Evolutionary conservation across 2,888 invertebrate species (phyloP).

Genomic region (Lycia hirtaria): DNA sequence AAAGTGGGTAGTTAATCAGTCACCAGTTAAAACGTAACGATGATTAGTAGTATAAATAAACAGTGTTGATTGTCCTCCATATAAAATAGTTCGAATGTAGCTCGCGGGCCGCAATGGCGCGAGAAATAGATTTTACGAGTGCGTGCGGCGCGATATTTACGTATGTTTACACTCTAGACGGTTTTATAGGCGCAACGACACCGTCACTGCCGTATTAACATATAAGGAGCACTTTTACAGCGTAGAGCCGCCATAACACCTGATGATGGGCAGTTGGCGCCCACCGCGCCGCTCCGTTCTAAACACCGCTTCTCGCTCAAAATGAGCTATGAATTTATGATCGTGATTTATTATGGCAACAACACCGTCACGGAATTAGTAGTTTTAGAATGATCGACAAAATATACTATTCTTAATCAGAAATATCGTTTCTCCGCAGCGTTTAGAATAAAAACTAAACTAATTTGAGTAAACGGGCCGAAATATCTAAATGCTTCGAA

Average conservation of each 20-base stretch:
- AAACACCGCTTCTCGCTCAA: neutral
- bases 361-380: neutral
- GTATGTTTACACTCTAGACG: conserved; percentile 81
- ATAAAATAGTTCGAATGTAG: conserved; percentile 66
- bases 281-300: conserved; percentile 2
- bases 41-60: conserved; percentile 42
- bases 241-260: conserved; percentile 40
- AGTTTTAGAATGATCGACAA: neutral
- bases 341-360: neutral
- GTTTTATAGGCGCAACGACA: conserved; percentile 84
- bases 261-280: conserved; percentile 37
- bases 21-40: conserved; percentile 32
- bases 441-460: neutral
- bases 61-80: conserved; percentile 61
- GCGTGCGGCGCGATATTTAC: conserved; percentile 80
- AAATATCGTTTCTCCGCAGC: neutral
- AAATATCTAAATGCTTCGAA: neutral
- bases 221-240: conserved; percentile 64
- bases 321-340: neutral
- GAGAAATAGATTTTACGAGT: conserved; percentile 84
- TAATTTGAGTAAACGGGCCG: neutral
- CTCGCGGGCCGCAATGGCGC: conserved; percentile 66
- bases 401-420: neutral
- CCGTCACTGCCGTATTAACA: conserved; percentile 68
- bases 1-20: conserved; percentile 31